These are phyloP conservation scores for Saxicola maurus DNA, from an alignment of 2,797 vertebrate species.

Conservation along the genomic window DNA sequence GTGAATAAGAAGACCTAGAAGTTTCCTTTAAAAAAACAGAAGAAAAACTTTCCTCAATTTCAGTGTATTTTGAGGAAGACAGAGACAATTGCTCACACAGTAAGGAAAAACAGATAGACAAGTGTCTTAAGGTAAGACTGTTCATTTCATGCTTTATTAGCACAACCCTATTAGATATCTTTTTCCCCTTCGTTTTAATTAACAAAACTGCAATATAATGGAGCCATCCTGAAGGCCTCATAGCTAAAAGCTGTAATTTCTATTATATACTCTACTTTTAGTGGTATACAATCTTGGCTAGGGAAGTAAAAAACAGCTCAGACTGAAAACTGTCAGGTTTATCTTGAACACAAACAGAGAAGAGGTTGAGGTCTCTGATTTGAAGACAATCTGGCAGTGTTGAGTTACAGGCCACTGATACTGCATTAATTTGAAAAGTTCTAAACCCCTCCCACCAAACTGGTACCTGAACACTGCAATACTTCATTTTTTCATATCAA, in stretches of 20 bases:
- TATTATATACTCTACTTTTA: conserved; percentile 13
- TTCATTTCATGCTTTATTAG: conserved; percentile 64
- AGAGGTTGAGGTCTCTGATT: neutral
- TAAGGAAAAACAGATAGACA: conserved; percentile 38
- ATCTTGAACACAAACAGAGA: neutral
- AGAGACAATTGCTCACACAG: conserved; percentile 43
- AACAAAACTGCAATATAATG: neutral
- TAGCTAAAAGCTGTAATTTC: neutral
- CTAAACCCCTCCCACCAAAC: neutral
- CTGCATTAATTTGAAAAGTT: neutral
- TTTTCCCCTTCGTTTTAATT: conserved; percentile 44
- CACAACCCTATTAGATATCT: neutral
- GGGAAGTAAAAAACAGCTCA: neutral
- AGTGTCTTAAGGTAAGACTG: conserved; percentile 43
- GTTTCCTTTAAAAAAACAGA: neutral
- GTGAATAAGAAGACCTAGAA: neutral
- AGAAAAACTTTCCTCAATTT: neutral
- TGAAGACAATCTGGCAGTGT: neutral
- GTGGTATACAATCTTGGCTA: neutral
- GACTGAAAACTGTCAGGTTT: neutral
- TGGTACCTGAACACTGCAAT: neutral
- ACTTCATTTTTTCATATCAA: neutral
- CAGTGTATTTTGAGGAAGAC: conserved; percentile 43
- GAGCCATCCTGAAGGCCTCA: neutral
- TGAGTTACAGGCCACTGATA: neutral